These are phyloP conservation scores for Standfussiana lucernea DNA, from an alignment of 2,888 invertebrate species.

Conservation along the genomic window DNA sequence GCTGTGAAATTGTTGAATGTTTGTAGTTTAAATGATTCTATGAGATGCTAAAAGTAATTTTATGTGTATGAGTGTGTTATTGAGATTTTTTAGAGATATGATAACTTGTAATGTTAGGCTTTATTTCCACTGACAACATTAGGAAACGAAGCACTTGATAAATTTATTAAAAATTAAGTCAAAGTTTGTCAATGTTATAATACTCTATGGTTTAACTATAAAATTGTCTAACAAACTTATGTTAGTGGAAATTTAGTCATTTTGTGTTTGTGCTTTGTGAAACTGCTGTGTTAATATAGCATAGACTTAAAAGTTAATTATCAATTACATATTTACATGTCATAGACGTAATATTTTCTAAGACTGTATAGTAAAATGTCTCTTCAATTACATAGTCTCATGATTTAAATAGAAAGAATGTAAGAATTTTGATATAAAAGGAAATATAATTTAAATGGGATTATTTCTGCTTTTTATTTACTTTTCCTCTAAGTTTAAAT, in stretches of 20 bases:
- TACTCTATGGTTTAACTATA: slow-evolving; percentile 50
- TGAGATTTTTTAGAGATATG: slow-evolving; percentile 56
- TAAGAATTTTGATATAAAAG: slow-evolving; percentile 73
- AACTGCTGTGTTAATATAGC: slow-evolving; percentile 67
- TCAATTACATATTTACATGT: slow-evolving; percentile 68
- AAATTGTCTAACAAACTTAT: slow-evolving; percentile 25
- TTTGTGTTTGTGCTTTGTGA: slow-evolving; percentile 68
- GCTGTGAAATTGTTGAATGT: slow-evolving; percentile 65
- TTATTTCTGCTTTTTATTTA: slow-evolving; percentile 37
- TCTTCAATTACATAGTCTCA: slow-evolving; percentile 69
- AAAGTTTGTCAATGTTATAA: slow-evolving; percentile 53
- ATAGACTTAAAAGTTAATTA: slow-evolving; percentile 64
- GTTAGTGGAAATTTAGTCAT: slow-evolving; percentile 64
- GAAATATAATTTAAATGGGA: slow-evolving; percentile 68
- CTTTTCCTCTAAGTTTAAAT: background rate
- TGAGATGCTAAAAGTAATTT: slow-evolving; percentile 57
- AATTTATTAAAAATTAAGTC: slow-evolving; percentile 45
- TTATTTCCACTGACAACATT: slow-evolving; percentile 55
- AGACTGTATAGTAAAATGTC: slow-evolving; percentile 71
- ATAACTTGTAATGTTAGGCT: slow-evolving; percentile 50
- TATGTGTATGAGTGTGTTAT: slow-evolving; percentile 45
- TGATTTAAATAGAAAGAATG: slow-evolving; percentile 66
- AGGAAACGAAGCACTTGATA: slow-evolving; percentile 25
- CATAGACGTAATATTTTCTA: slow-evolving; percentile 71
- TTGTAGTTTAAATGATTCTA: slow-evolving; percentile 59